Conservation (phyloP, 1,140 invertebrate genomes). For the Trachymyrmex cornetzi region DNA sequence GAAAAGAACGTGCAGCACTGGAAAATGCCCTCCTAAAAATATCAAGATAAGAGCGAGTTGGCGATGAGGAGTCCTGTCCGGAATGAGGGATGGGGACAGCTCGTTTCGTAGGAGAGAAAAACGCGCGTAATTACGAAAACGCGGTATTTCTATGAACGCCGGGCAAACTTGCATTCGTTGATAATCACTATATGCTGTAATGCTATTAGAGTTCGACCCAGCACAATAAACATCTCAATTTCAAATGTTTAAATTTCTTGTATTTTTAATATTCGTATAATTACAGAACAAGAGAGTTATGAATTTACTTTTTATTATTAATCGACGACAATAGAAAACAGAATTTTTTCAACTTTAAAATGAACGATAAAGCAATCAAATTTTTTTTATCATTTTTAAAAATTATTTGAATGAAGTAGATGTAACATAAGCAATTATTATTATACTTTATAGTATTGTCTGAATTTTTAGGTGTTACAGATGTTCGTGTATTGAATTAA, state of each 20-base stretch:
- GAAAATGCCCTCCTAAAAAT: conserved; percentile 79
- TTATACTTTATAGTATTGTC: not conserved
- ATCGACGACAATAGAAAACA: not conserved
- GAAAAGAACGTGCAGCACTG: conserved; percentile 74
- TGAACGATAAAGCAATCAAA: not conserved
- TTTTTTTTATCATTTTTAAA: not conserved
- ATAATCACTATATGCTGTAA: conserved; percentile 31
- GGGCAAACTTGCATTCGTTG: conserved; percentile 2
- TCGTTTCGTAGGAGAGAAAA: conserved; percentile 60
- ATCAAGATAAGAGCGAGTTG: conserved; percentile 78
- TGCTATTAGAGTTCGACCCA: not conserved
- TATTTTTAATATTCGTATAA: not conserved
- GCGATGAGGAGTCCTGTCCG: conserved; percentile 58
- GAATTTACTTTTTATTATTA: not conserved
- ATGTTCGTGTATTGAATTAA: conserved; percentile 29
- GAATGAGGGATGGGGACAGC: conserved; percentile 42
- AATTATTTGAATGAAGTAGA: not conserved
- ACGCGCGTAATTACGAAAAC: conserved; percentile 59
- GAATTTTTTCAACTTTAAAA: not conserved
- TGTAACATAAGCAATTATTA: not conserved
- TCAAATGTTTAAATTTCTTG: not conserved
- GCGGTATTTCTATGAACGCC: conserved; percentile 44
- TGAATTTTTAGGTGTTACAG: not conserved
- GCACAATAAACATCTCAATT: not conserved
- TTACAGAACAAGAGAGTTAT: no score